These are phyloP conservation scores for Hipposideros armiger DNA, from an alignment of 2,113 vertebrate species.

Conservation along the genomic window DNA sequence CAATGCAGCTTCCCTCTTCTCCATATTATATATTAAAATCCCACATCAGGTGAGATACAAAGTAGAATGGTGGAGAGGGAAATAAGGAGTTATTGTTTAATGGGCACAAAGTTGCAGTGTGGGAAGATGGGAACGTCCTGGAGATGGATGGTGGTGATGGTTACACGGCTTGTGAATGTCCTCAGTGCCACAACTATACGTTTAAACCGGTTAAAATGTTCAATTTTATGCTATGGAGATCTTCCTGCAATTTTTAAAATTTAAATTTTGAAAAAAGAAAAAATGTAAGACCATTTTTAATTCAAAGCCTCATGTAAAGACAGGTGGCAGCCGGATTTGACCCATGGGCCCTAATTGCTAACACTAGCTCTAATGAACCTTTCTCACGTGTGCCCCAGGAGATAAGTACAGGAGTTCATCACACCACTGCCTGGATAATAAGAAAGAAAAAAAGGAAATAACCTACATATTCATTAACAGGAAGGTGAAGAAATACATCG, in stretches of 20 bases:
- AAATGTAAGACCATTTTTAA: background rate
- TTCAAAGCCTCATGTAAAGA: background rate
- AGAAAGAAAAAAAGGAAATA: background rate
- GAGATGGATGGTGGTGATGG: background rate
- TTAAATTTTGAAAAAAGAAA: background rate
- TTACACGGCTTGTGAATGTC: background rate
- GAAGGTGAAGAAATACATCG: slow-evolving; percentile 8
- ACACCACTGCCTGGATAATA: background rate
- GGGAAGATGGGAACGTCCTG: background rate
- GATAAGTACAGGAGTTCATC: background rate
- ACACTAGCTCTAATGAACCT: background rate
- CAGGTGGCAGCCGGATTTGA: background rate
- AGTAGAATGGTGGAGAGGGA: background rate
- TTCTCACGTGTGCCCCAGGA: background rate
- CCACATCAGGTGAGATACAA: background rate
- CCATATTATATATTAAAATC: background rate
- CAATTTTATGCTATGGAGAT: background rate
- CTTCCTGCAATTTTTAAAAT: background rate
- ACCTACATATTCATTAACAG: slow-evolving; percentile 31
- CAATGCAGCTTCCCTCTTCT: background rate
- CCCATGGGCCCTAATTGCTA: background rate
- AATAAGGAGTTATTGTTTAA: background rate
- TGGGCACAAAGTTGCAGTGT: background rate
- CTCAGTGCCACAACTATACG: background rate
- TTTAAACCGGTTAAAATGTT: background rate